Evolutionary conservation across 2,113 vertebrate genomes (phyloP), one percentile per base, ranked within the genome.

Genomic region (Passer montanus): DNA sequence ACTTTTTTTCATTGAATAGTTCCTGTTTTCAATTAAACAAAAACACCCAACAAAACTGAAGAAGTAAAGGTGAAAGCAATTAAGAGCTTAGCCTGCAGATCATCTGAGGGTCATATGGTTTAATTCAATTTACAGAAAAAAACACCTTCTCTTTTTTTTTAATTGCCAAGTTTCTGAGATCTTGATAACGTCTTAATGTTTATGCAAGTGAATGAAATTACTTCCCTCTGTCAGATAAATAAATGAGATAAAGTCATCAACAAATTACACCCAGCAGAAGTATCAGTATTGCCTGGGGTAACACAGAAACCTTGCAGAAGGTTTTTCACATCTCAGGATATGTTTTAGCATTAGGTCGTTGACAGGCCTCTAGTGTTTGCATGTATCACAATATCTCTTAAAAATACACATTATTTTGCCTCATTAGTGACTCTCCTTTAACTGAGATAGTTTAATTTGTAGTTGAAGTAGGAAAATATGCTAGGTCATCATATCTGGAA

Each of bases 11-110:
- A 60, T 50, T 87, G 82, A 76, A 30, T 81, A 88, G 64, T 74
- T 96, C 90, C 31, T 97, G 92, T 97, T 94, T 96, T 96, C 97
- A 97, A 97, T 97, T 97, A 97, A 98, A 97, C 79, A 89, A 93
- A 95, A 90, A 81, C 52, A 93, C 35, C 11, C 49, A 94, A 97
- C 58, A 94, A 94, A 83, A 60, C 41, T 72, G 52, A 83, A 90
- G 56, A 85, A 81, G 83, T 87, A 96, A 96, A 96, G 85, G 76
- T 91, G 84, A 87, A 97, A 94, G 63, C 82, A 92, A 93, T 96
- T 96, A 97, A 94, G 28, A 30, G 23, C 26, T 92, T 92, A 77
- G 62, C 43, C 58, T 81, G 23, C 7, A 94, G 39, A 95, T 37
- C 50, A 74, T 84, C 23, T 83, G 22, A 78, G 46, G 15, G 10